Evolutionary conservation across 2,113 vertebrate species (phyloP).

Genomic region (Baryphthengus martii): DNA sequence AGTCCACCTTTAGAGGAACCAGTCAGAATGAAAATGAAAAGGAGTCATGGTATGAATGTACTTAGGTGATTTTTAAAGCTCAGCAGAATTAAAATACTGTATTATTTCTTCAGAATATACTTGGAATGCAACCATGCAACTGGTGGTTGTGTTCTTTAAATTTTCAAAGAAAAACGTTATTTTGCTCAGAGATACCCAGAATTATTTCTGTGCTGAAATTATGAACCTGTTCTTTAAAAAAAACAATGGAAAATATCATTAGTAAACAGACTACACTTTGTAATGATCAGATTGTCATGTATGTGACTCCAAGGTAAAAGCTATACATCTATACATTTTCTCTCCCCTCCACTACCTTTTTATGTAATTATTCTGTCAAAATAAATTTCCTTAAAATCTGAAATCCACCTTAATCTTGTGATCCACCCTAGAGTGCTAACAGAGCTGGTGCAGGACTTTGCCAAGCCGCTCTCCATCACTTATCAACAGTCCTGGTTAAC

Average conservation of each 20-base stretch:
- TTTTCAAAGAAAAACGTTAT: not conserved
- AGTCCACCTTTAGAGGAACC: not conserved
- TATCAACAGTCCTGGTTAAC: too few species aligned
- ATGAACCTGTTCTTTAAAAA: not conserved
- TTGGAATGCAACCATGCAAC: not conserved
- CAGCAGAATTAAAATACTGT: not conserved
- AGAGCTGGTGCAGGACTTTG: too few species aligned
- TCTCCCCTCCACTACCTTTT: not conserved
- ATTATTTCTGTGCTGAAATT: not conserved
- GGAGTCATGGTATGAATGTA: not conserved
- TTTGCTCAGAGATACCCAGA: not conserved
- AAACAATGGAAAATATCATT: not conserved
- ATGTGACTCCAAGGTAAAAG: not conserved
- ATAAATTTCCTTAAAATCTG: constrained; percentile 4
- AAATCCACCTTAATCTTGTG: constrained; percentile 11
- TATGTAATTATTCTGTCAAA: not conserved
- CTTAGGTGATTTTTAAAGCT: not conserved
- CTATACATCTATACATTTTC: not conserved
- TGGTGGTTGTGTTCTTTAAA: not conserved
- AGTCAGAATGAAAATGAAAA: not conserved
- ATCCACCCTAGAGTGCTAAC: too few species aligned
- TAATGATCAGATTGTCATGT: not conserved
- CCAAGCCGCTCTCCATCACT: too few species aligned
- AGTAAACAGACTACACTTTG: not conserved
- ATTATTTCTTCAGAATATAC: not conserved